Percentiles rank a stretch among this genome's conserved stretches.
These are phyloP conservation scores for Ammodytes dubius DNA, from an alignment of 2,113 vertebrate species.

Conservation along the genomic window DNA sequence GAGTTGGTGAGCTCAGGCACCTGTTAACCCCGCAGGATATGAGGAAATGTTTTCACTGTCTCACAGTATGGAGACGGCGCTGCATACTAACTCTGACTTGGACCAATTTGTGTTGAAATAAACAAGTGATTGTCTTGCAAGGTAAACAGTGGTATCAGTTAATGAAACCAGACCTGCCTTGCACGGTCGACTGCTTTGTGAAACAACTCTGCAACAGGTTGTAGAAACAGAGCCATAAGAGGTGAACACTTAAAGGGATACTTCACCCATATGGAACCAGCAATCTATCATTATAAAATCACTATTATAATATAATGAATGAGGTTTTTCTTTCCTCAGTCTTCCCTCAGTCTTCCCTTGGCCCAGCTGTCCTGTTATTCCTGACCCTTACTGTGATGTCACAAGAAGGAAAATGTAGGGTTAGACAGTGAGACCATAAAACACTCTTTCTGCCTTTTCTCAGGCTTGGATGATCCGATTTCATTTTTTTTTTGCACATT, in stretches of 20 bases:
- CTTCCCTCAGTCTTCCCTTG: too few relatives aligned
- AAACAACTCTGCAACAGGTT: slow-evolving; percentile 29
- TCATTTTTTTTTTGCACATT: too few relatives aligned
- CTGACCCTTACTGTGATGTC: too few relatives aligned
- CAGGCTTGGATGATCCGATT: too few relatives aligned
- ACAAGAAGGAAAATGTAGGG: too few relatives aligned
- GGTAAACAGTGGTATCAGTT: slow-evolving; percentile 31
- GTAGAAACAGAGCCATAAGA: not conserved
- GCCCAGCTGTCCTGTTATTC: too few relatives aligned
- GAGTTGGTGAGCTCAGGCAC: slow-evolving; percentile 27
- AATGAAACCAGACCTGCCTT: not conserved
- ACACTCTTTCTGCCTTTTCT: too few relatives aligned
- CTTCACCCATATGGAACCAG: too few relatives aligned
- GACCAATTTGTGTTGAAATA: not conserved
- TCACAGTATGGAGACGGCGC: not conserved
- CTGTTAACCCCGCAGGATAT: slow-evolving; percentile 33
- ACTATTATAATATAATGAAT: too few relatives aligned
- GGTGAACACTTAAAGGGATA: not conserved
- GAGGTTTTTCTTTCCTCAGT: too few relatives aligned
- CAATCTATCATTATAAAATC: too few relatives aligned
- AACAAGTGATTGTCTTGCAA: slow-evolving; percentile 6
- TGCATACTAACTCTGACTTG: not conserved
- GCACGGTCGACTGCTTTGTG: not conserved
- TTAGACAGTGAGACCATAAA: too few relatives aligned
- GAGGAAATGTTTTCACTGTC: slow-evolving; percentile 16